These are phyloP conservation scores for Meteorus colon DNA, from an alignment of 2,888 invertebrate genomes.

Conservation along the genomic window DNA sequence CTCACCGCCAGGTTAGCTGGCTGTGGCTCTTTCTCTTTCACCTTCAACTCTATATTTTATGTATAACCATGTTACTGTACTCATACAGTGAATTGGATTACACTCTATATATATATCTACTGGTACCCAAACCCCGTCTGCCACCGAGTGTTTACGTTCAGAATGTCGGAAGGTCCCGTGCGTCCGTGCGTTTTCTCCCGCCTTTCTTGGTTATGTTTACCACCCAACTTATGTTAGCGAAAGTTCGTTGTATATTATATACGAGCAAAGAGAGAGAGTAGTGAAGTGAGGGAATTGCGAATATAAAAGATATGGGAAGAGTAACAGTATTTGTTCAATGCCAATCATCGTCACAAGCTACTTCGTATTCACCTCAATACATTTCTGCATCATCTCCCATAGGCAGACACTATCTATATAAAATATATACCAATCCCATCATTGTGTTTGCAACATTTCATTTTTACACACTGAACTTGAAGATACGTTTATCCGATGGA, in stretches of 20 bases:
- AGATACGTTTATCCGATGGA: conserved; percentile 5
- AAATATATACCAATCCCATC: neutral
- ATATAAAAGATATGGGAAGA: neutral
- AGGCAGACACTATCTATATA: neutral
- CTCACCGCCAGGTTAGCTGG: neutral
- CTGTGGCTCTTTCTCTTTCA: conserved; percentile 1
- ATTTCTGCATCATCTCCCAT: neutral
- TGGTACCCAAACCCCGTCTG: conserved; percentile 9
- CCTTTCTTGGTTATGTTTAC: conserved; percentile 30
- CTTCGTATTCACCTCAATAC: conserved; percentile 35
- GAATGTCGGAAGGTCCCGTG: conserved; percentile 33
- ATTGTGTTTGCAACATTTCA: neutral
- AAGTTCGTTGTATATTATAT: conserved; percentile 36
- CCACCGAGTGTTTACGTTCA: conserved; percentile 39
- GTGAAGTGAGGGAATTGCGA: neutral
- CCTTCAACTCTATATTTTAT: conserved; percentile 26
- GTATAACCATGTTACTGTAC: neutral
- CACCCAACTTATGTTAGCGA: conserved; percentile 27
- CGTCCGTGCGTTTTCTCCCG: neutral
- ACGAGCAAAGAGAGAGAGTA: conserved; percentile 12
- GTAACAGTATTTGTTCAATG: conserved; percentile 50
- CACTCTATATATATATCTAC: neutral
- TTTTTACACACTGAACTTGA: neutral
- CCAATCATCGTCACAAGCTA: conserved; percentile 51
- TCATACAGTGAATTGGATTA: neutral